phyloP scores from a whole-genome alignment of 2,797 vertebrate genomes.

The Megaceryle alcyon region DNA sequence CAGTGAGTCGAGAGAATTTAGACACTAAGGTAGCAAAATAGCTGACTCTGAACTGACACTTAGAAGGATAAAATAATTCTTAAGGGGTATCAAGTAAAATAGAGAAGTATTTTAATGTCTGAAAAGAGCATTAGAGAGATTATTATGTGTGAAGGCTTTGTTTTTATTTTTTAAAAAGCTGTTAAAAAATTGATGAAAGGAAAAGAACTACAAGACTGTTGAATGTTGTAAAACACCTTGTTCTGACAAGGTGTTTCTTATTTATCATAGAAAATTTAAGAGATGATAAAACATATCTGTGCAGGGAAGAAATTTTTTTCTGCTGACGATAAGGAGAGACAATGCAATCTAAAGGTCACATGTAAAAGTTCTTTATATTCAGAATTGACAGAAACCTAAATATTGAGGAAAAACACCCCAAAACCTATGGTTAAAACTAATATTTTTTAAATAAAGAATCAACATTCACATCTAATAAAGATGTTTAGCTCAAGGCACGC shows the following conservation, averaged over 20 bases:
- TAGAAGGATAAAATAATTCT: background rate
- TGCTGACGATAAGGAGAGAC: background rate
- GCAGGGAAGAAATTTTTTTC: background rate
- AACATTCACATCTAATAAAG: background rate
- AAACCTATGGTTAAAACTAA: background rate
- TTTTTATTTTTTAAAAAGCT: constrained; percentile 1
- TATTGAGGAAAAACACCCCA: background rate
- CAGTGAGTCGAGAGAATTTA: background rate
- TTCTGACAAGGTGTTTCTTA: background rate
- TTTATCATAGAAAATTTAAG: background rate
- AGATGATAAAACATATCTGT: background rate
- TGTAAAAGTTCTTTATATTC: background rate
- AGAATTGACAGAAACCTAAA: background rate
- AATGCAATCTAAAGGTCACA: background rate
- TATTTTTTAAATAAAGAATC: background rate
- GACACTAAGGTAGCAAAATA: background rate
- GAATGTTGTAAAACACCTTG: background rate
- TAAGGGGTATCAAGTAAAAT: background rate
- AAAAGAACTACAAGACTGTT: background rate
- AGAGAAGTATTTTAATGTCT: background rate
- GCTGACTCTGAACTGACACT: background rate
- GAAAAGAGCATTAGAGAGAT: background rate
- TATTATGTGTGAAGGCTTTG: background rate
- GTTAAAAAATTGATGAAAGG: background rate
- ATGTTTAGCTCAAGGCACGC: background rate